Evolutionary conservation across 2,797 vertebrate genomes (phyloP).

Genomic region (Pteropus rufus): DNA sequence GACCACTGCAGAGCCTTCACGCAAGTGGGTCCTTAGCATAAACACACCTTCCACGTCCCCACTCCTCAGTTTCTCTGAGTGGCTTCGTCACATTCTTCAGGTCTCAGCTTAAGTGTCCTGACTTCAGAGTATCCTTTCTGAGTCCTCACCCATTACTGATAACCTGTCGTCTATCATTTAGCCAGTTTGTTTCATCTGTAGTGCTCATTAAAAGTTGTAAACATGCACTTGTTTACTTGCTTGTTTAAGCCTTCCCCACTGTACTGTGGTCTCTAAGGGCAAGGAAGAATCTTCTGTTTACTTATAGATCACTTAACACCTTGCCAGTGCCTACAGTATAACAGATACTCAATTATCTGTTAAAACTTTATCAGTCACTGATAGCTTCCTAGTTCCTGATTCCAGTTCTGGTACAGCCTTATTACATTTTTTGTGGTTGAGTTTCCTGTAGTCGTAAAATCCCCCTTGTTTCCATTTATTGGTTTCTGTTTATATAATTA

Average conservation of each 20-base stretch:
- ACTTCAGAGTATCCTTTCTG: neutral
- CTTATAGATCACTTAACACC: neutral
- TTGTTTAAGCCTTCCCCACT: neutral
- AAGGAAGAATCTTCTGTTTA: constrained; percentile 1
- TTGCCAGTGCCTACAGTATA: neutral
- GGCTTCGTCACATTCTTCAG: constrained; percentile 1
- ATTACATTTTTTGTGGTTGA: neutral
- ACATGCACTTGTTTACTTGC: neutral
- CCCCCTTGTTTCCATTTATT: neutral
- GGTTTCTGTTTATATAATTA: neutral
- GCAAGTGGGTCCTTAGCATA: neutral
- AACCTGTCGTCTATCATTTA: constrained; percentile 20
- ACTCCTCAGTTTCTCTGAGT: neutral
- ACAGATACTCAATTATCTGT: neutral
- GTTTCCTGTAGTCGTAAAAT: neutral
- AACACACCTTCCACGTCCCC: neutral
- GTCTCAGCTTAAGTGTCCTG: neutral
- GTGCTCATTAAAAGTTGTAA: constrained; percentile 12
- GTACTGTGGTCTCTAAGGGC: neutral
- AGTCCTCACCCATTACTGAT: neutral
- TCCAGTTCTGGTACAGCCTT: neutral
- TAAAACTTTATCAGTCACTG: neutral
- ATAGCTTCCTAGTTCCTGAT: neutral
- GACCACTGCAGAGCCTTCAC: neutral
- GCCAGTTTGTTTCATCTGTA: neutral